Evolutionary conservation across 2,888 invertebrate species (phyloP).

Genomic region (Sphecodes monilicornis): DNA sequence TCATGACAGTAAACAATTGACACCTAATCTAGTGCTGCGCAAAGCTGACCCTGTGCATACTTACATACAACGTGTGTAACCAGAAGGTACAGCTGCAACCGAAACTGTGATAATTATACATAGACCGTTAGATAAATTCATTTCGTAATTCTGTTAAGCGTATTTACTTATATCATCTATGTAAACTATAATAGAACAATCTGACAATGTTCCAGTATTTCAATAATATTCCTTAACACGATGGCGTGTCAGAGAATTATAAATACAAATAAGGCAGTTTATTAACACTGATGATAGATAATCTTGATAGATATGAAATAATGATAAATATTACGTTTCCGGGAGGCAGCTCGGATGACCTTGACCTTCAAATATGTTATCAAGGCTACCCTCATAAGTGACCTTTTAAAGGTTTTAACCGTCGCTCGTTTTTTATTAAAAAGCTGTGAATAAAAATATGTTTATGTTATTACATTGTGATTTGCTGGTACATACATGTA

Average conservation of each 20-base stretch:
- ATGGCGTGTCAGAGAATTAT: not conserved
- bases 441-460: too few species aligned
- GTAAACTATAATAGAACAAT: not conserved
- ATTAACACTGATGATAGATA: not conserved
- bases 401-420: too few species aligned
- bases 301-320: too few species aligned
- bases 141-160: not conserved
- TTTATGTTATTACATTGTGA: too few species aligned
- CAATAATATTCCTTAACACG: not conserved
- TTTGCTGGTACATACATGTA: too few species aligned
- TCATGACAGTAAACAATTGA: constrained; percentile 13
- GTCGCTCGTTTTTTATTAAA: too few species aligned
- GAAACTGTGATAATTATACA: not conserved
- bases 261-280: not conserved
- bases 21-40: not conserved
- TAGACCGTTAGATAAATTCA: not conserved
- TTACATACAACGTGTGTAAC: not conserved
- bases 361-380: too few species aligned
- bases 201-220: not conserved
- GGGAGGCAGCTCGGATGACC: too few species aligned
- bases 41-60: not conserved
- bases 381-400: too few species aligned
- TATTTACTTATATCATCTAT: not conserved
- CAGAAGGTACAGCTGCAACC: not conserved
- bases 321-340: too few species aligned